Evolutionary conservation across 1,140 invertebrate species (phyloP), one percentile per base, ranked within the genome.

Genomic region (Musca vetustissima): DNA sequence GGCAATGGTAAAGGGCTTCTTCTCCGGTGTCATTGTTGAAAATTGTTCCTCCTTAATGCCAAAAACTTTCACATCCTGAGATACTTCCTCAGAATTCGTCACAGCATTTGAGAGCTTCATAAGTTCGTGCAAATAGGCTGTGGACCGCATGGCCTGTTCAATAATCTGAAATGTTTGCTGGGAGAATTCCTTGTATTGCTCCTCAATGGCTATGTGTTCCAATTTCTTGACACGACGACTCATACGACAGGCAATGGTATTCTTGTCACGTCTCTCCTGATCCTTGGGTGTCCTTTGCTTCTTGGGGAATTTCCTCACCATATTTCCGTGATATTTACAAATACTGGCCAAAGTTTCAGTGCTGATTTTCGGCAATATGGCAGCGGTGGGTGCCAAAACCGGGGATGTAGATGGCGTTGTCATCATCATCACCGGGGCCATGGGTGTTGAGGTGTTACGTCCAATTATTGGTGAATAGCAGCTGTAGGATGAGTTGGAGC

Each of bases 201-300:
- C 75, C 24, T 79, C 77, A 75, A 71, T 52, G 28, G 75, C 73
- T 13, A 81, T 64, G 52, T 81, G 71, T 24, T 81, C 77, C 59
- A 81, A 64, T 64, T 81, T 81, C 73, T 81, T 21, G 69, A 74
- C 0, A 25, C 79, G 74, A 13, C 79, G 73, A 36, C 79, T 81
- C 70, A 76, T 76, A 22, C 79, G 74, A 28, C 79, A 81, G 59
- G 79, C 79, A 24, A 81, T 74, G 9, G 79, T 81, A 69, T 81
- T 81, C 43, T 78, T 77, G 61, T 80, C 71, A 7, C 79, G 74
- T 9, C 78, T 67, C 36, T 79, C 75, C 70, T 80, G 79, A 52
- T 81, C 79, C 69, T 81, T 78, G n/a, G 75, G 72, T 19, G 77
- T 69, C 4, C 79, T 76, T 50, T 80, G 71, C 19, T 78, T 80